Evolutionary conservation across 2,113 vertebrate species (phyloP), one percentile per base, ranked within the genome.

Genomic region (Rhinopithecus roxellana): DNA sequence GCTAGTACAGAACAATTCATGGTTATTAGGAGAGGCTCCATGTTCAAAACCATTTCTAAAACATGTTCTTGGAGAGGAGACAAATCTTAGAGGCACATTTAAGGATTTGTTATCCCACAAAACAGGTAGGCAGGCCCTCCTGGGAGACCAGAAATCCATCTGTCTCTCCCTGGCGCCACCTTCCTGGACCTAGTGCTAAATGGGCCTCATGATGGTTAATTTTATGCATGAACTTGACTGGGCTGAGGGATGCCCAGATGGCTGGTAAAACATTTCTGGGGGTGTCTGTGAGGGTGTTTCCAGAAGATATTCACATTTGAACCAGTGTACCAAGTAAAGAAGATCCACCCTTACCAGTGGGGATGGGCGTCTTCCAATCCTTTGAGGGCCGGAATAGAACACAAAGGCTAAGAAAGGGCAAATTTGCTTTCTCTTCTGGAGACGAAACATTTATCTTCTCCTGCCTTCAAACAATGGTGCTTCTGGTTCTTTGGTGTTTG

Each of bases 301-400:
- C 38, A 27, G 22, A 70, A 70, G 32, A 27, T 5, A 67, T 50
- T n/a, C 9, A 1, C 45, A 38, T 17, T 6, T 14, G 45, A 50
- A 50, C 32, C 57, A 30, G 38, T 30, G 25, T 43, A n/a, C 61
- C 48, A 40, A 84, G 30, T 35, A 20, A 23, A 43, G 32, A 48
- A 69, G 43, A 86, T 25, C 22, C 4, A 48, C 11, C 43, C 18
- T 45, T 57, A 64, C 13, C 32, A 40, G 6, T 12, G 22, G 67
- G 23, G 3, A n/a, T 9, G 3, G 1, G 4, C 59, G 32, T 40
- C 32, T 14, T 40, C n/a, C 45, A 8, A 10, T 16, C 7, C 1
- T 18, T 10, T 40, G 77, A 81, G 25, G 48, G 27, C 18, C 9
- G 2, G 18, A 40, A 40, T 43, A 52, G 27, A 81, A 52, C 61